Percentiles rank a stretch among this genome's conserved stretches.
These are phyloP conservation scores for Falco berigora DNA, from an alignment of 2,797 vertebrate genomes.

Conservation along the genomic window DNA sequence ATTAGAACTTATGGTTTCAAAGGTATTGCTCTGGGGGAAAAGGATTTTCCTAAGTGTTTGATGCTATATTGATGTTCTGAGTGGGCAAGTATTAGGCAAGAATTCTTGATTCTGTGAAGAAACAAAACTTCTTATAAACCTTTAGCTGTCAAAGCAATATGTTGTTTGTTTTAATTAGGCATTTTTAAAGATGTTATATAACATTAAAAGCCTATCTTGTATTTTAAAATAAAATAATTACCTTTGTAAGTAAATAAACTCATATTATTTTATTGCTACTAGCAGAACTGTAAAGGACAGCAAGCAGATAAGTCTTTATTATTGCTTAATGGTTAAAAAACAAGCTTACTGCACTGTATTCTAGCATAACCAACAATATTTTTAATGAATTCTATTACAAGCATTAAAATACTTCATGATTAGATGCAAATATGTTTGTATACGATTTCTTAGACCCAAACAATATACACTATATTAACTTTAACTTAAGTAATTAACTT, in stretches of 20 bases:
- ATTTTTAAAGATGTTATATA: neutral
- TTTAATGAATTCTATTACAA: constrained; percentile 47
- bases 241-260: neutral
- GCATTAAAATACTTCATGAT: constrained; percentile 12
- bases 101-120: neutral
- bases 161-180: neutral
- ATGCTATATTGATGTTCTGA: neutral
- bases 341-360: neutral
- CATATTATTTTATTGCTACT: neutral
- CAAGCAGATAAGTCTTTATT: neutral
- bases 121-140: neutral
- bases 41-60: neutral
- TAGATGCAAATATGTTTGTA: neutral
- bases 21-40: neutral
- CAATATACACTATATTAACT: neutral
- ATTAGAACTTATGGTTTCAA: neutral
- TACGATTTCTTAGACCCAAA: neutral
- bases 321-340: constrained; percentile 9
- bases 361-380: constrained; percentile 13
- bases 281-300: neutral
- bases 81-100: neutral
- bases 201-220: neutral
- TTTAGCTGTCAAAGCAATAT: neutral
- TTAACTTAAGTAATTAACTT: neutral
- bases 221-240: constrained; percentile 14